phyloP scores from a whole-genome alignment of 2,113 vertebrate species.

The Chlorodrepanis virens region DNA sequence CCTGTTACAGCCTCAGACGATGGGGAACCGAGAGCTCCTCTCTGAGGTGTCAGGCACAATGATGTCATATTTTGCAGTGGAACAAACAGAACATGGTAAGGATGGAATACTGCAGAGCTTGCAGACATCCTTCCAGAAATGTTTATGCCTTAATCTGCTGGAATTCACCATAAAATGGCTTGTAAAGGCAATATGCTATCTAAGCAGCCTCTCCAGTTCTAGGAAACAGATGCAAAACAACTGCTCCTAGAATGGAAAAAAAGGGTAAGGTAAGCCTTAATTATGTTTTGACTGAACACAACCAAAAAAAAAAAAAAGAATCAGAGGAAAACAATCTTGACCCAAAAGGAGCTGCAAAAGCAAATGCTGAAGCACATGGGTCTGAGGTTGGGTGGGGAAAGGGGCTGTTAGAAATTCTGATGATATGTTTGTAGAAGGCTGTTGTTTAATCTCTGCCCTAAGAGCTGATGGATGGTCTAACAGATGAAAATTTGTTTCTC shows the following conservation, averaged over 20 bases:
- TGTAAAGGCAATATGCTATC: background rate
- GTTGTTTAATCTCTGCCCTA: background rate
- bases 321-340: conserved; percentile 4
- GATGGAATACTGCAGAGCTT: background rate
- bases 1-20: background rate
- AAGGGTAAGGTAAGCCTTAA: conserved; percentile 24
- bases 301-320: background rate
- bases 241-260: conserved; percentile 7
- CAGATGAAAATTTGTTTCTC: conserved; percentile 6
- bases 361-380: background rate
- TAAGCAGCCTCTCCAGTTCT: background rate
- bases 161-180: background rate
- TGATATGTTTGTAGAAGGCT: background rate
- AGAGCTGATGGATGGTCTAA: background rate
- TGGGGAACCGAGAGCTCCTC: background rate
- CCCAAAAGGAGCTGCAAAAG: background rate
- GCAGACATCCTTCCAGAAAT: conserved; percentile 17
- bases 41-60: background rate
- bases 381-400: background rate
- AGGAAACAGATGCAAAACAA: background rate
- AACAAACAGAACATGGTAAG: background rate
- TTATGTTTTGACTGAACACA: conserved; percentile 24
- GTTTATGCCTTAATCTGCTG: background rate
- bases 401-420: background rate
- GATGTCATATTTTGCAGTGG: background rate